phyloP scores from a whole-genome alignment of 2,797 vertebrate genomes.

The Sebastes trivittatus region DNA sequence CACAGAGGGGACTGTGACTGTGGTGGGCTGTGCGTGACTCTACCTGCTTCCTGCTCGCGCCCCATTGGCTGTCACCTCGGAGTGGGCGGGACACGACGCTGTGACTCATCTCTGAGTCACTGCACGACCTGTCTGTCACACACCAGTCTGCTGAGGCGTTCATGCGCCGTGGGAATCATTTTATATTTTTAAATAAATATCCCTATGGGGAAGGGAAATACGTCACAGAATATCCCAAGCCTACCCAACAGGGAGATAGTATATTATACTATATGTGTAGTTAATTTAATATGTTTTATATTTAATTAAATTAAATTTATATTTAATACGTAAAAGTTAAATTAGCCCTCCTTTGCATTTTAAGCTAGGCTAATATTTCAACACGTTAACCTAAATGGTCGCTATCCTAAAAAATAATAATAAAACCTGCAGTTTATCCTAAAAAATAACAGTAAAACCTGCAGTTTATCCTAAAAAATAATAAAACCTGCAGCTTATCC shows the following conservation, averaged over 20 bases:
- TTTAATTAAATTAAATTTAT: too few species aligned
- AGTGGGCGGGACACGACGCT: constrained; percentile 68
- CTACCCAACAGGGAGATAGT: too few species aligned
- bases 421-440: too few species aligned
- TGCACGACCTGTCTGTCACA: constrained; percentile 65
- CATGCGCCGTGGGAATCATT: neutral
- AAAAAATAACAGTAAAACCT: too few species aligned
- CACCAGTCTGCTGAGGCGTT: constrained; percentile 27
- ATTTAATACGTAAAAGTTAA: neutral
- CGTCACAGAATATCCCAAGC: neutral
- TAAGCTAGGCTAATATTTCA: neutral
- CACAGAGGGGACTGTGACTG: neutral
- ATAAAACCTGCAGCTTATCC: too few species aligned
- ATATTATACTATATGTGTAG: neutral
- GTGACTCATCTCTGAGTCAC: constrained; percentile 72
- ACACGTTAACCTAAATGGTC: neutral
- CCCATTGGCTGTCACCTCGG: constrained; percentile 50
- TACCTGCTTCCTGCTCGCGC: constrained; percentile 26
- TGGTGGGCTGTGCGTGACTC: constrained; percentile 40
- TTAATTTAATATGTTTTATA: neutral
- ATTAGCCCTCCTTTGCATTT: neutral
- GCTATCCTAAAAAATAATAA: too few species aligned
- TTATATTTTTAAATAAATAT: fast-evolving
- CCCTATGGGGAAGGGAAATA: neutral
- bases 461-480: too few species aligned